phyloP scores from a whole-genome alignment of 2,797 vertebrate genomes.

The Myotis pilosus region DNA sequence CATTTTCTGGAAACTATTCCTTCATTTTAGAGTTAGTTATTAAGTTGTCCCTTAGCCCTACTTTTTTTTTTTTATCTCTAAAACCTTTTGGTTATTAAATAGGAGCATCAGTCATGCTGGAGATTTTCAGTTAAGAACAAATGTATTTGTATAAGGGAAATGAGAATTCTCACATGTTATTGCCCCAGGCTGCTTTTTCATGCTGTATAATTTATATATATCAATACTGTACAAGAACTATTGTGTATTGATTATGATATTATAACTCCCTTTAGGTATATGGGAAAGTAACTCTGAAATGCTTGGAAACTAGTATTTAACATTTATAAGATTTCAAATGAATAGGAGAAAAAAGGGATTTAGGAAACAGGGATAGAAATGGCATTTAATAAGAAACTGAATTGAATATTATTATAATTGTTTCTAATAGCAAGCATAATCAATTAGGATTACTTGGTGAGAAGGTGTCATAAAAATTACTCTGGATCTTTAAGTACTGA shows the following conservation, averaged over 20 bases:
- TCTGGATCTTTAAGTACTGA: constrained; percentile 21
- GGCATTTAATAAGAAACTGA: constrained; percentile 27
- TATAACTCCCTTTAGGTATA: not conserved
- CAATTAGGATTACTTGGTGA: not conserved
- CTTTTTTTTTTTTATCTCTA: constrained; percentile 58
- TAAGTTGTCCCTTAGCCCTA: constrained; percentile 43
- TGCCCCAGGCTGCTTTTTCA: not conserved
- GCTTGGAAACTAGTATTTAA: constrained; percentile 17
- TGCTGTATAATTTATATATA: constrained; percentile 46
- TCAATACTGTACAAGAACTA: not conserved
- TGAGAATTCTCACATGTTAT: constrained; percentile 54
- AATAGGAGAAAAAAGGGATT: not conserved
- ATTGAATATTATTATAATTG: not conserved
- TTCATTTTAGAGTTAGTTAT: constrained; percentile 57
- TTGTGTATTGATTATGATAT: constrained; percentile 12
- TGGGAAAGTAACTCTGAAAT: constrained; percentile 41
- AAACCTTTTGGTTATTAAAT: constrained; percentile 62
- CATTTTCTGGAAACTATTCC: constrained; percentile 51
- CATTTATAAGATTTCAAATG: constrained; percentile 41
- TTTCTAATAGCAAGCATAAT: not conserved
- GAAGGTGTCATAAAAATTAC: not conserved
- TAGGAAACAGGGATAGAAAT: constrained; percentile 8
- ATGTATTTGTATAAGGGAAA: constrained; percentile 56
- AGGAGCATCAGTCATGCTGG: constrained; percentile 51
- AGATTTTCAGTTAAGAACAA: constrained; percentile 63